Percentiles rank a stretch among this genome's conserved stretches.
Evolutionary conservation across 35 echinoderm and acorn worm species (phyloP).

Genomic region (Heliocidaris tuberculata): DNA sequence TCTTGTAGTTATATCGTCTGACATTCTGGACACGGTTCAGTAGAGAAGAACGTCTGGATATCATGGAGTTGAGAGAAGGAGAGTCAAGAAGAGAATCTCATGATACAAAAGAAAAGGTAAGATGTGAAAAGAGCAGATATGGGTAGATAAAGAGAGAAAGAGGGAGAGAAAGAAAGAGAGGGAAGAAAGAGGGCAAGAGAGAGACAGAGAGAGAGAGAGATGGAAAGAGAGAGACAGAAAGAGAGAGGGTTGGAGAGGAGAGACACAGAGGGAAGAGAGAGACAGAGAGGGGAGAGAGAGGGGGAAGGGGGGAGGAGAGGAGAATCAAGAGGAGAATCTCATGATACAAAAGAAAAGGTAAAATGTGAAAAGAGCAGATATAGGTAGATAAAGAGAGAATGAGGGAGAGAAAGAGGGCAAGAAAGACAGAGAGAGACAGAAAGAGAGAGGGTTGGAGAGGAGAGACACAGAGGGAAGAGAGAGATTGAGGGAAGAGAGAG

Average conservation of each 20-base stretch:
- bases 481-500: no score
- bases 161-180: no score
- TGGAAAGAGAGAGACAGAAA: no score
- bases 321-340: neutral
- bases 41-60: conserved; percentile 61
- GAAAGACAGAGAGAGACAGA: neutral
- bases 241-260: no score
- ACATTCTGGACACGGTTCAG: conserved; percentile 85
- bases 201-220: no score
- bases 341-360: neutral
- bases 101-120: neutral
- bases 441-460: neutral
- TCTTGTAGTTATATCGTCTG: conserved; percentile 75
- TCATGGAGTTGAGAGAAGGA: neutral
- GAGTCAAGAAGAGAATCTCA: neutral
- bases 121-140: neutral
- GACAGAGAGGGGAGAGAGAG: no score
- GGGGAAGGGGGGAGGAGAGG: no score
- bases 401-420: neutral
- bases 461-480: no score
- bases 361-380: neutral
- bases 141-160: no score
- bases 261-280: no score
- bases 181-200: no score
- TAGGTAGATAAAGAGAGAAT: no score